Percentiles rank a stretch among this genome's conserved stretches.
Conservation (phyloP, 2,888 invertebrate species). For the Dynastes grantii region DNA sequence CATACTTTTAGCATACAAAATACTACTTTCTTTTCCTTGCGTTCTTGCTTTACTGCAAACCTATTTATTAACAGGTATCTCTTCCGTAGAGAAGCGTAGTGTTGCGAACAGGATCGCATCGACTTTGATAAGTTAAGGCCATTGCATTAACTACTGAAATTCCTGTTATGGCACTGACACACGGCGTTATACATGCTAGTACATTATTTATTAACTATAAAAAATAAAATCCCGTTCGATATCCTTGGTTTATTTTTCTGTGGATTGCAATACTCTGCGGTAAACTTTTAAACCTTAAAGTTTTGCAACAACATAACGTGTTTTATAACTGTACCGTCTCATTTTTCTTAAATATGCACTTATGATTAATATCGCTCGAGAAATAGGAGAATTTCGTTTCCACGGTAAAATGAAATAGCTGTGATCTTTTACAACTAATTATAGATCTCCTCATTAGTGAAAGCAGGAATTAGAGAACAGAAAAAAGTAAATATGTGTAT, state of each 20-base stretch:
- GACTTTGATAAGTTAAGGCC: slow-evolving; percentile 54
- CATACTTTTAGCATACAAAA: no score
- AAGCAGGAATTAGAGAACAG: no score
- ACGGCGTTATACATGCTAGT: slow-evolving; percentile 45
- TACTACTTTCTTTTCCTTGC: neutral
- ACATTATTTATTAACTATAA: slow-evolving; percentile 43
- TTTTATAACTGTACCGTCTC: slow-evolving; percentile 21
- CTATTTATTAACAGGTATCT: slow-evolving; percentile 44
- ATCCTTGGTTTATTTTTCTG: slow-evolving; percentile 45
- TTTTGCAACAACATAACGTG: slow-evolving; percentile 23
- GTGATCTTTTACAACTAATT: neutral
- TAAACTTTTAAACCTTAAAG: slow-evolving; percentile 36
- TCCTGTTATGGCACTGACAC: slow-evolving; percentile 53
- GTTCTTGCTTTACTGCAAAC: slow-evolving; percentile 17
- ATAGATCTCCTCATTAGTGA: neutral
- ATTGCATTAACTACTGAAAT: slow-evolving; percentile 52
- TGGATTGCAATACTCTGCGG: slow-evolving; percentile 45
- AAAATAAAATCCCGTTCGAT: slow-evolving; percentile 46
- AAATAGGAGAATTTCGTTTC: slow-evolving; percentile 1
- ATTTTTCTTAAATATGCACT: slow-evolving; percentile 25
- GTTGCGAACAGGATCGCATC: slow-evolving; percentile 47
- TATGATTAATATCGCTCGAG: slow-evolving; percentile 7
- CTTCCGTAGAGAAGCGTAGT: slow-evolving; percentile 39
- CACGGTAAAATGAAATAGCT: neutral
- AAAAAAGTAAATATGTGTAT: no score